Percentiles rank a stretch among this genome's conserved stretches.
These are phyloP conservation scores for Heliconius congener DNA, from an alignment of 1,140 invertebrate species.

Conservation along the genomic window DNA sequence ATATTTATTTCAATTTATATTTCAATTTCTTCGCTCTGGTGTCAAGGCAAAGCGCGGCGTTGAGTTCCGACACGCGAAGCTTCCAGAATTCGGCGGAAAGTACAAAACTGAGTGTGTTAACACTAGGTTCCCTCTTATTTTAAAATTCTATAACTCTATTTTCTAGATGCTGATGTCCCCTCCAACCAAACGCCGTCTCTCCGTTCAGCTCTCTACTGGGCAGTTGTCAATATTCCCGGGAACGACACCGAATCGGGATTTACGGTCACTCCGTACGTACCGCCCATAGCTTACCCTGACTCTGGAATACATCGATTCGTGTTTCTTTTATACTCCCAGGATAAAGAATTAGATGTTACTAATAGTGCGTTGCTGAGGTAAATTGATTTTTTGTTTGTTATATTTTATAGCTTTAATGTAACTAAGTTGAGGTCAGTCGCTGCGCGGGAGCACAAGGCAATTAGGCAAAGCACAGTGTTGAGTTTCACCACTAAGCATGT, in stretches of 20 bases:
- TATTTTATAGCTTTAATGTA: too few species aligned
- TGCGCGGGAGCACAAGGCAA: too few species aligned
- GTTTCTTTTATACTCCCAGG: constrained; percentile 8
- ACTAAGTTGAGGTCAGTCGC: too few species aligned
- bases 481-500: background rate
- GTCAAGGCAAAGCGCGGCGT: background rate
- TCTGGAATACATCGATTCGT: constrained; percentile 15
- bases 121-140: background rate
- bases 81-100: background rate
- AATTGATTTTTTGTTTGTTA: too few species aligned
- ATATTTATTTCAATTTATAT: too few species aligned
- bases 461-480: too few species aligned
- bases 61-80: background rate
- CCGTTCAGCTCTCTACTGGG: background rate
- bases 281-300: background rate
- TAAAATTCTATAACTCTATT: too few species aligned
- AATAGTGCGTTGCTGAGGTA: background rate
- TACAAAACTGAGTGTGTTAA: background rate
- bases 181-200: background rate
- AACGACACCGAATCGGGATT: background rate
- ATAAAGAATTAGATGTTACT: background rate
- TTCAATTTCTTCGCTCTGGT: too few species aligned
- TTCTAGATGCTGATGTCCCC: constrained; percentile 22
- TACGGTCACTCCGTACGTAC: background rate
- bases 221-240: constrained; percentile 8